Evolutionary conservation across 2,888 invertebrate genomes (phyloP).

Genomic region (Trichopria drosophilae): DNA sequence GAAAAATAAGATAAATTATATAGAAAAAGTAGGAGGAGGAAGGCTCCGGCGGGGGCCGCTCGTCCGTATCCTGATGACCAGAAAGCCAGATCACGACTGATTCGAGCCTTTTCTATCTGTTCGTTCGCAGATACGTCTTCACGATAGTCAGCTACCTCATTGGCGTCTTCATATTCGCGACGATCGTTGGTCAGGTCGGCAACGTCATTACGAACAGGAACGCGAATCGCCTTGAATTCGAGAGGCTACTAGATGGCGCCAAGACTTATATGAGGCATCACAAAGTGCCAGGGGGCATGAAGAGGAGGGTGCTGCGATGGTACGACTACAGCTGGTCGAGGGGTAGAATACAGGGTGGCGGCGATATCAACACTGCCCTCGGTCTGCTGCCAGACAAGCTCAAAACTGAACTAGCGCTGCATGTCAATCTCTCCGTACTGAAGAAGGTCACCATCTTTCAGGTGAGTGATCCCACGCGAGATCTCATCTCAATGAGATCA

Average conservation of each 20-base stretch:
- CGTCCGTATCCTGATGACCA: slow-evolving; percentile 47
- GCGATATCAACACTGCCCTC: slow-evolving; percentile 92
- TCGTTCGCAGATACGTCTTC: slow-evolving; percentile 79
- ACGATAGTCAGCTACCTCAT: slow-evolving; percentile 96
- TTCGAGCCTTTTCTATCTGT: slow-evolving; percentile 38
- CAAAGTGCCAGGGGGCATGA: slow-evolving; percentile 95
- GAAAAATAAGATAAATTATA: slow-evolving; percentile 8
- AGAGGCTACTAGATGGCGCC: slow-evolving; percentile 90
- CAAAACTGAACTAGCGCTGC: slow-evolving; percentile 93
- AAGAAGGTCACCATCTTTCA: slow-evolving; percentile 78
- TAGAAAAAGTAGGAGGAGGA: slow-evolving; percentile 43
- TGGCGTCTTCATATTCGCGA: slow-evolving; percentile 96
- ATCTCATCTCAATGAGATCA: no score
- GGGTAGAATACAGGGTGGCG: slow-evolving; percentile 92
- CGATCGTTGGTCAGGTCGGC: slow-evolving; percentile 96
- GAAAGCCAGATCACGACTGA: slow-evolving; percentile 47
- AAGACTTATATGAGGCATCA: slow-evolving; percentile 98
- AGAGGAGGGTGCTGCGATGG: slow-evolving; percentile 92
- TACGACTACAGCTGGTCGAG: slow-evolving; percentile 98
- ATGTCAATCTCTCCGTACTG: slow-evolving; percentile 91
- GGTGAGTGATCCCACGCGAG: slow-evolving; percentile 69
- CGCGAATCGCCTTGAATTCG: slow-evolving; percentile 93
- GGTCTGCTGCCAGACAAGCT: slow-evolving; percentile 93
- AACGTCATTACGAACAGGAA: slow-evolving; percentile 97
- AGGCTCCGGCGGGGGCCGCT: slow-evolving; percentile 58